Evolutionary conservation across 2,797 vertebrate genomes (phyloP).

Genomic region (Channallabes apus): DNA sequence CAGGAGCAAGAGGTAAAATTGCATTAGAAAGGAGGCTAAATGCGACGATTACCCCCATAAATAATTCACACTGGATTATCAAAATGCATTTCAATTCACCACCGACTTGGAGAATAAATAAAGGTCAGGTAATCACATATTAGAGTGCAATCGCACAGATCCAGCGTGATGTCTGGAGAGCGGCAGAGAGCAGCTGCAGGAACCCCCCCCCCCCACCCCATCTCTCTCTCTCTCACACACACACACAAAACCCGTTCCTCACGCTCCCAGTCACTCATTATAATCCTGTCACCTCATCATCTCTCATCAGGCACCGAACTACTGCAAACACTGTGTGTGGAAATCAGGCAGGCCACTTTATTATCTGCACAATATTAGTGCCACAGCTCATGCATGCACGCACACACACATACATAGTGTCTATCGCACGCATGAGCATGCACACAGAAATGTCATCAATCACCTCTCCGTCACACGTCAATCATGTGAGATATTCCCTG

Average conservation of each 20-base stretch:
- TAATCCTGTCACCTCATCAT: constrained; percentile 60
- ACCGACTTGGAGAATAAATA: constrained; percentile 48
- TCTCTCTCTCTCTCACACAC: background rate
- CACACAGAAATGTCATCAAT: constrained; percentile 42
- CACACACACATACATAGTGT: constrained; percentile 1
- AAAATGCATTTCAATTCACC: constrained; percentile 48
- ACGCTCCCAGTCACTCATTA: constrained; percentile 54
- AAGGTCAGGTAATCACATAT: constrained; percentile 53
- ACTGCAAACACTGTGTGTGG: constrained; percentile 45
- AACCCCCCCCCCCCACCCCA: background rate
- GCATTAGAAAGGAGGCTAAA: constrained; percentile 37
- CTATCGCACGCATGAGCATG: constrained; percentile 19
- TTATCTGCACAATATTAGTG: constrained; percentile 48
- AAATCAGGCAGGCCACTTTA: constrained; percentile 57
- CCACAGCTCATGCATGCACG: constrained; percentile 27
- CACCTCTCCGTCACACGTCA: constrained; percentile 14
- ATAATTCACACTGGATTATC: constrained; percentile 54
- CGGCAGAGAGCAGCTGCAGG: constrained; percentile 38
- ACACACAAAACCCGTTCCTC: constrained; percentile 19
- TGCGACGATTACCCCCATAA: constrained; percentile 52
- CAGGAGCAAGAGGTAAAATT: constrained; percentile 42
- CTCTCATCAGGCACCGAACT: constrained; percentile 54
- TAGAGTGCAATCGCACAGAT: constrained; percentile 56
- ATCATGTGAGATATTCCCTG: constrained; percentile 35
- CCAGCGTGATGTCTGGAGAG: constrained; percentile 39